phyloP scores from a whole-genome alignment of 2,113 vertebrate genomes.

The Sturnus vulgaris region DNA sequence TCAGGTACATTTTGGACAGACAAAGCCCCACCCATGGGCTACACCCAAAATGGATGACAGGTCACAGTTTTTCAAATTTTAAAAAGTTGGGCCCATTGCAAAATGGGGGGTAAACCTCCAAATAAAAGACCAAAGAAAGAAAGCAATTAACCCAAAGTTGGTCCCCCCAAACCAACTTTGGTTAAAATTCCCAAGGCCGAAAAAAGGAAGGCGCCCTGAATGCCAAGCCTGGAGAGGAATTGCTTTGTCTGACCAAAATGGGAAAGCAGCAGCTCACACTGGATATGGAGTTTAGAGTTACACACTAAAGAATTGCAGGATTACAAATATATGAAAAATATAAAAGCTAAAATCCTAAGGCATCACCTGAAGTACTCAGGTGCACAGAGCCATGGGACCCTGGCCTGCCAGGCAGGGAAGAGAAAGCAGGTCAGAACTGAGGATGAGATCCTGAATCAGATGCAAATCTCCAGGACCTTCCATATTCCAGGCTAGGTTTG shows the following conservation, averaged over 20 bases:
- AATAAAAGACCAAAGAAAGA: too few relatives aligned
- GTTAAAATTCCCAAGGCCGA: too few relatives aligned
- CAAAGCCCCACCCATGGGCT: not conserved
- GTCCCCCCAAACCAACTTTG: too few relatives aligned
- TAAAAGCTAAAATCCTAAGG: not conserved
- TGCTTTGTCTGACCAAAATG: not conserved
- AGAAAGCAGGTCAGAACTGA: not conserved
- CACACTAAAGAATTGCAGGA: not conserved
- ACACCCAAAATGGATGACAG: accelerated
- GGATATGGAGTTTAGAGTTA: not conserved
- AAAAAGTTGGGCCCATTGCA: not conserved
- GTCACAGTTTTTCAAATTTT: not conserved
- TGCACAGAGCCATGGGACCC: not conserved
- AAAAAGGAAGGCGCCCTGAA: too few relatives aligned
- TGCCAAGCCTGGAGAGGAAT: too few relatives aligned
- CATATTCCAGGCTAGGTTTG: not conserved
- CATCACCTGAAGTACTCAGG: not conserved
- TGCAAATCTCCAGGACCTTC: accelerated
- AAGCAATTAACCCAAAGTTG: too few relatives aligned
- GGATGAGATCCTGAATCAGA: not conserved
- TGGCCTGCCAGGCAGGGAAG: not conserved
- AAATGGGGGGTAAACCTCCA: too few relatives aligned
- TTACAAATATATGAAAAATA: not conserved
- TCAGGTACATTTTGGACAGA: not conserved
- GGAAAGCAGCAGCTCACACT: not conserved